phyloP scores from a whole-genome alignment of 2,797 vertebrate species.

The Tapera naevia region DNA sequence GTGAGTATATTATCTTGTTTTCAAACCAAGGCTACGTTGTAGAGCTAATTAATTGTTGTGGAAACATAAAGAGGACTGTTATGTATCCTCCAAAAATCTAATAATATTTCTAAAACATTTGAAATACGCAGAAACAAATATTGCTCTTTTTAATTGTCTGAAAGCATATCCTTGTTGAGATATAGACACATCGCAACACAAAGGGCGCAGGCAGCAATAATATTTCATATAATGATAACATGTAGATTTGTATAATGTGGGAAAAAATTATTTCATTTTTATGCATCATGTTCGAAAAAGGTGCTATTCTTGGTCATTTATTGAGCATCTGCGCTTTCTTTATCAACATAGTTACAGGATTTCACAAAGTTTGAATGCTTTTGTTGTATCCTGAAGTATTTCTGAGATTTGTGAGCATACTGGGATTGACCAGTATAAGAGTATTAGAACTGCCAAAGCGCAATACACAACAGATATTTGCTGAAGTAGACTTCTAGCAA shows the following conservation, averaged over 20 bases:
- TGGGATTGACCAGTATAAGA: neutral
- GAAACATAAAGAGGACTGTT: neutral
- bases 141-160: neutral
- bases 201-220: neutral
- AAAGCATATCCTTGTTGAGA: neutral
- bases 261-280: neutral
- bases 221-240: neutral
- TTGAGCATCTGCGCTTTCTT: neutral
- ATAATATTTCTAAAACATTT: neutral
- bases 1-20: neutral
- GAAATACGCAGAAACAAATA: neutral
- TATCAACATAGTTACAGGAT: neutral
- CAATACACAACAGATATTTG: neutral
- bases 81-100: neutral
- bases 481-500: neutral
- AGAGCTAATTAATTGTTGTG: neutral
- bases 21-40: neutral
- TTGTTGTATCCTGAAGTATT: neutral
- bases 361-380: neutral
- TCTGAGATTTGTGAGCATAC: neutral
- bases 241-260: too few species aligned
- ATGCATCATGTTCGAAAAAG: neutral
- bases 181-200: neutral
- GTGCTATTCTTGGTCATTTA: neutral
- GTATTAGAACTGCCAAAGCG: neutral